Evolutionary conservation across 2,797 vertebrate genomes (phyloP), one percentile per base, ranked within the genome.

Genomic region (Apogon hyalosoma): DNA sequence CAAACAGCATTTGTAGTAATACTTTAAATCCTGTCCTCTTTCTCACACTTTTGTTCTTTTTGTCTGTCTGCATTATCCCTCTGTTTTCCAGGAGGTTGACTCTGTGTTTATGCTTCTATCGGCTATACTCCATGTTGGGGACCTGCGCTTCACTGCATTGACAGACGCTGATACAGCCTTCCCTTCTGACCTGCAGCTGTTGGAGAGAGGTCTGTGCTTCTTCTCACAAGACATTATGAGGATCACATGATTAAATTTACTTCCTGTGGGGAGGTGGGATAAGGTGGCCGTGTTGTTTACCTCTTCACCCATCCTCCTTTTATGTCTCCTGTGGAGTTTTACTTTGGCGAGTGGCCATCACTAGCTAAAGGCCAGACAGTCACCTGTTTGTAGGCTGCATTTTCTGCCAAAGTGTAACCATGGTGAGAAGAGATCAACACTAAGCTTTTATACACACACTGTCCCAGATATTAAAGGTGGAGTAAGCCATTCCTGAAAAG

Each of bases 41-140:
- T 7, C 11, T n/a, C 53, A 2, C 1, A 11, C 12, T 33, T 11
- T 24, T 8, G 6, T 14, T 10, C 11, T 12, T 31, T 14, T 11
- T 55, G 9, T 72, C n/a, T 73, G 14, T 33, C 7, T 8, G 12
- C 19, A 10, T 18, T 9, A 15, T 54, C 12, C 52, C 14, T 75
- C 10, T 83, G 10, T 74, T 15, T 64, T 12, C 28, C 56, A 99
- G 97, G 97, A 98, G 83, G 93, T 96, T 69, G 97, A 97, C 71
- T 96, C 97, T 49, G 88, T 98, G 79, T 96, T 98, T 63, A 91
- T 88, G 75, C 93, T 99, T 71, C 93, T 99, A 11, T 94, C 97
- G 1, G 95, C 95, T 3, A 89, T 97, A 56, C 85, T 99, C 57
- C 96, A 97, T 76, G 88, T 98, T 0, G 97, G 97, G 55, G 97